phyloP scores from a whole-genome alignment of 2,113 vertebrate species.

The Arenaria interpres region DNA sequence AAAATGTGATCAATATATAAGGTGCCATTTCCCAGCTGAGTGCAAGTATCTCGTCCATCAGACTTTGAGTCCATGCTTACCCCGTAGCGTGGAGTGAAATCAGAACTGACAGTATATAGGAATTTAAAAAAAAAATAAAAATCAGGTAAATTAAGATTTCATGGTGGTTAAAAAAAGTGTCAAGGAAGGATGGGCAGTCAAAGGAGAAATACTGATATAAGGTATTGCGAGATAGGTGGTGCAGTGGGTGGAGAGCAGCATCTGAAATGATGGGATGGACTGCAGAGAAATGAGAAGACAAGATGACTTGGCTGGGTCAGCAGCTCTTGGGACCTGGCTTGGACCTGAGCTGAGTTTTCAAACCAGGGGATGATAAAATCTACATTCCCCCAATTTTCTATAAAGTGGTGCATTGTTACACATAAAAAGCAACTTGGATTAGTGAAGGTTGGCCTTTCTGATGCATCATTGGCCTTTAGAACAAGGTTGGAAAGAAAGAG shows the following conservation, averaged over 20 bases:
- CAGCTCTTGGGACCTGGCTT: neutral
- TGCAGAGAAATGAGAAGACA: neutral
- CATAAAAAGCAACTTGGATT: neutral
- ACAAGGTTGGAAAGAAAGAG: neutral
- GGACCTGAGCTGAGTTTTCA: neutral
- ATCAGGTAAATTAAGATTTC: neutral
- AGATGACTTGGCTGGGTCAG: neutral
- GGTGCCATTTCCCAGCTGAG: neutral
- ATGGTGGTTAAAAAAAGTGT: neutral
- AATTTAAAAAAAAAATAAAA: neutral
- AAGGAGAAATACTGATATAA: neutral
- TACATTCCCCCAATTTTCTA: neutral
- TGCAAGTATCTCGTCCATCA: neutral
- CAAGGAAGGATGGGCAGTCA: neutral
- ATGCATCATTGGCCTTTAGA: neutral
- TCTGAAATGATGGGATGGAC: neutral
- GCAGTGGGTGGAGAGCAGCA: neutral
- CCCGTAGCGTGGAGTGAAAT: neutral
- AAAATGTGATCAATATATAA: neutral
- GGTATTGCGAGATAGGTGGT: accelerated
- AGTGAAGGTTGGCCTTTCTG: neutral
- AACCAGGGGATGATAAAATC: neutral
- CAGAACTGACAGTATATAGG: neutral
- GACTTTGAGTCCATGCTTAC: neutral
- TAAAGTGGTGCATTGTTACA: neutral